These are phyloP conservation scores for Temnopleurus reevesii DNA, from an alignment of 53 echinoderm and acorn worm genomes.

Conservation along the genomic window DNA sequence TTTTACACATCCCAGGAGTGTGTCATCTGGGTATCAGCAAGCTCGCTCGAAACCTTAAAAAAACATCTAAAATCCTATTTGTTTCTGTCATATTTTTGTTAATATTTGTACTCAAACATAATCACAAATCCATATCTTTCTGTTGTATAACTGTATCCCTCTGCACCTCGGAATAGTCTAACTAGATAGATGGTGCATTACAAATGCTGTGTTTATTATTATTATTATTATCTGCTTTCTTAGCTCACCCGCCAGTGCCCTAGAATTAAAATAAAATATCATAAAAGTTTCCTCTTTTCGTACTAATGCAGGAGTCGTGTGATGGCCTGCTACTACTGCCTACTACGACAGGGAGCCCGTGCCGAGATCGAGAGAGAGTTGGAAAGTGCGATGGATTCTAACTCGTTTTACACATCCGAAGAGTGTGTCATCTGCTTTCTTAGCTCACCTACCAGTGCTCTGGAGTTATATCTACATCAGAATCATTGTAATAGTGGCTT, in stretches of 20 bases:
- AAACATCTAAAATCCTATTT: no score
- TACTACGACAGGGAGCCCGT: conserved; percentile 70
- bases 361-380: conserved; percentile 62
- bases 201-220: no score
- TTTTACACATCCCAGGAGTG: conserved; percentile 97
- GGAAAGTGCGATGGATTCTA: conserved; percentile 61
- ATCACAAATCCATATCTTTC: no score
- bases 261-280: conserved; percentile 85
- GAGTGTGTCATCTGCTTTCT: conserved; percentile 93
- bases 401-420: conserved; percentile 82
- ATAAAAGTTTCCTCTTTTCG: background rate
- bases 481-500: no score
- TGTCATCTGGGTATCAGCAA: no score
- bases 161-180: no score
- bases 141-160: no score
- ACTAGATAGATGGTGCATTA: no score
- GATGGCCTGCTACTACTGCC: conserved; percentile 81
- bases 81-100: no score
- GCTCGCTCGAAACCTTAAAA: no score
- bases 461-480: conserved; percentile 89
- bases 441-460: conserved; percentile 55
- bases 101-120: no score
- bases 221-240: conserved; percentile 93
- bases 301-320: background rate
- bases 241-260: conserved; percentile 61